Conservation (phyloP, 2,113 vertebrate species). For the Xiphophorus hellerii region DNA sequence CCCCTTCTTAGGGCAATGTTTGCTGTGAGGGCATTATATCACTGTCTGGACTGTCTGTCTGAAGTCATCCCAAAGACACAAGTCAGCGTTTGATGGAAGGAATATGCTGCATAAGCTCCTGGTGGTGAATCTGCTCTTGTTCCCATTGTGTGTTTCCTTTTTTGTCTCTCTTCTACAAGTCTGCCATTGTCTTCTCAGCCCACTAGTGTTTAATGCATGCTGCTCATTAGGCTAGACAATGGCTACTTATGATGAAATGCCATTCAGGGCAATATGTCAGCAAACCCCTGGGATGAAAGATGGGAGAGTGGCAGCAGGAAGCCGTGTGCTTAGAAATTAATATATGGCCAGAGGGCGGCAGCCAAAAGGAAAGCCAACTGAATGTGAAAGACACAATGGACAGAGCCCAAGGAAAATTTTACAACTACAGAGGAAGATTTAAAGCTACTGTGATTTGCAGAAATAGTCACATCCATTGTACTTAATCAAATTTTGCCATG, state of each 20-base stretch:
- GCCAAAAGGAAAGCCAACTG: constrained; percentile 14
- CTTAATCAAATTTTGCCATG: background rate
- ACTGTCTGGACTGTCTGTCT: constrained; percentile 49
- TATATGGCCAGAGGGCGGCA: background rate
- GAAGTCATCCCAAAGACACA: constrained; percentile 39
- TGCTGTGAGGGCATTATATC: constrained; percentile 50
- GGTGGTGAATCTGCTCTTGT: constrained; percentile 29
- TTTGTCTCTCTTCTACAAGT: constrained; percentile 24
- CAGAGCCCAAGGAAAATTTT: constrained; percentile 2
- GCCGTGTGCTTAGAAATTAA: constrained; percentile 14
- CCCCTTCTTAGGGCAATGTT: constrained; percentile 56
- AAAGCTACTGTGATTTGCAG: background rate
- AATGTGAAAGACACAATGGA: constrained; percentile 19
- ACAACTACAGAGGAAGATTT: constrained; percentile 10
- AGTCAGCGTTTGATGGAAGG: constrained; percentile 29
- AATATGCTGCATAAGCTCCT: constrained; percentile 44
- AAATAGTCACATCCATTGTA: background rate
- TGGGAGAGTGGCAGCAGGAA: constrained; percentile 29
- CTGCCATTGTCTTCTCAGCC: constrained; percentile 52
- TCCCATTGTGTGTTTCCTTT: constrained; percentile 27
- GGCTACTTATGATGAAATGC: constrained; percentile 53
- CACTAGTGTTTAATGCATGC: constrained; percentile 60
- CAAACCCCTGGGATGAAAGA: constrained; percentile 44
- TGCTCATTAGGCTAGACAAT: constrained; percentile 71
- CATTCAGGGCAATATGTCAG: constrained; percentile 61